Base-by-base conservation (phyloP, 1,140 invertebrate species). In the Pantala flavescens region DNA sequence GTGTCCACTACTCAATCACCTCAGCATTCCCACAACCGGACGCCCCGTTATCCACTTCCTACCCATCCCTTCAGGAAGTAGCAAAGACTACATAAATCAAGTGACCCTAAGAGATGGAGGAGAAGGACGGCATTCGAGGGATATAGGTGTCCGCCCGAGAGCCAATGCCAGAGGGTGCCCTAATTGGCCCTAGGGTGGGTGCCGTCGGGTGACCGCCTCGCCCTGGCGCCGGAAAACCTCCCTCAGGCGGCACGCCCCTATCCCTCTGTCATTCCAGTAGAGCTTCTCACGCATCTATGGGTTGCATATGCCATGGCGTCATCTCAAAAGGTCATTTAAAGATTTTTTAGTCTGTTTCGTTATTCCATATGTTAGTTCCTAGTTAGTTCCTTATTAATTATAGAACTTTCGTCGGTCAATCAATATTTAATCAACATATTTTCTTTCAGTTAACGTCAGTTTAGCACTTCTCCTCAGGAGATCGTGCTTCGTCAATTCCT, bases 71-170 rank as follows among this genome's bases (percentile, higher is more conserved):
- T 7, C 49, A 63, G 49, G 49, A 63, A 63, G 49, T 63, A 12
- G 49, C 49, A 63, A 63, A 63, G 49, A 63, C 49, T 63, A 63
- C 49, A 63, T 63, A 63, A 63, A 63, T 63, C 49, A 63, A 63
- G 49, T 63, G 49, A 1, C n/a, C 49, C 49, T 63, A 63, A 63
- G 49, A 63, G 12, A 14, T 19, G 49, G 49, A 14, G 12, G 12
- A 16, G 49, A 21, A 63, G 49, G 49, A 21, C 5, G 49, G 49
- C 49, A 63, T 63, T 63, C n/a, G 49, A 63, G 49, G 49, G 49
- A 63, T 63, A 63, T 63, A 63, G 49, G 49, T 63, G 49, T 63
- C 49, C n/a, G 49, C 49, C 49, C 49, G 49, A 19, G 49, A 63
- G 49, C 49, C 49, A 63, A 63, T 63, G 49, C 49, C 49, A 21